Base-by-base conservation (phyloP, 1,140 invertebrate species). In the Leptonema lineaticorne region DNA sequence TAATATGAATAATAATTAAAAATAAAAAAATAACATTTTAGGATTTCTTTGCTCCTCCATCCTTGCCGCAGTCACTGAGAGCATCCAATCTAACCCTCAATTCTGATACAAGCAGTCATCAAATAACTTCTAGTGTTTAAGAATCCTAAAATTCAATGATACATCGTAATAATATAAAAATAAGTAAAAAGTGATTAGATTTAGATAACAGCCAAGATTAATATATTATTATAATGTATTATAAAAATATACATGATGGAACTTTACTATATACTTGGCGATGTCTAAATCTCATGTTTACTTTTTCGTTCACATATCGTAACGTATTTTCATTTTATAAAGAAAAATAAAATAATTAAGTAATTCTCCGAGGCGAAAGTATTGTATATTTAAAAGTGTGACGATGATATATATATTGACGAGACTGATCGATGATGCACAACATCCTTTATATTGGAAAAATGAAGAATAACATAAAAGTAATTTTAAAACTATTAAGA, bases 51-150 rank as follows among this genome's bases (percentile, higher is more conserved):
- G 78, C 74, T 78, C 78, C 65, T 8, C 71, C 71, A 1, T 73
- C 71, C 8, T 78, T 80, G 9, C 81, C 81, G 0, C 79, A 80
- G 22, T 78, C 76, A 22, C 73, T 82, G 8, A 78, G 81, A 1
- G 80, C 81, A 27, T 79, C 79, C 0, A 80, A 82, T 64, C 69
- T 82, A 14, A 82, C 81, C 7, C 74, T 83, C 4, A 73, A 80
- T n/a, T 81, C 80, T 11, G 79, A 82, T 50, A 79, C 79, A 68
- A 82, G 80, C 76, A 83, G 81, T 68, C 80, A 81, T 68, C 80
- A 83, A 69, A 78, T 78, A 14, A 80, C 78, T 24, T 80, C 78
- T 22, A 81, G 79, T 59, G 79, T 81, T 37, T 81, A 76, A 77
- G 56, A 59, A 33, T 33, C 20, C 24, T 24, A 46, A 14, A 28